These are phyloP conservation scores for Phymanthus crucifer DNA, from an alignment of 92 coral and sea anemone genomes.

Conservation along the genomic window DNA sequence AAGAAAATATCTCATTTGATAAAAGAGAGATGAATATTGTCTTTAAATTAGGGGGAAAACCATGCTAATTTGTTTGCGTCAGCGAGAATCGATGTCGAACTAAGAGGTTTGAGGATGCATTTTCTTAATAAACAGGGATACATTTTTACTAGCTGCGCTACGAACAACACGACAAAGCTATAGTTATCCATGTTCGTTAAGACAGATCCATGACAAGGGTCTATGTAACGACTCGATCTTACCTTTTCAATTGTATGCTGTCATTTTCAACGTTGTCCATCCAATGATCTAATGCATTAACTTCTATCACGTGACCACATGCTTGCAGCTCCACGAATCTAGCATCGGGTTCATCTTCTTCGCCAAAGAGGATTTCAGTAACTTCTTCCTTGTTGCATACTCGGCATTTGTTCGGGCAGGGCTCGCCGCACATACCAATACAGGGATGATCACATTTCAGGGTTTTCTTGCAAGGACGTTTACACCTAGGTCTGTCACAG, in stretches of 20 bases:
- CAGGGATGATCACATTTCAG: constrained; percentile 76
- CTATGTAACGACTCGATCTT: neutral
- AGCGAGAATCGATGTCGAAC: neutral
- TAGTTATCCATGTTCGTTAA: too few relatives aligned
- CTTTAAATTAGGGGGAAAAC: too few relatives aligned
- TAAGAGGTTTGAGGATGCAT: too few relatives aligned
- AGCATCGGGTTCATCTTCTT: constrained; percentile 82
- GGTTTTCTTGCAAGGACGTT: constrained; percentile 50
- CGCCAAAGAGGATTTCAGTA: constrained; percentile 81
- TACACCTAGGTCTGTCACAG: constrained; percentile 80
- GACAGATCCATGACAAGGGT: neutral
- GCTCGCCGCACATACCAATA: constrained; percentile 95
- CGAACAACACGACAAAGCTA: too few relatives aligned
- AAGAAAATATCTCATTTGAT: neutral
- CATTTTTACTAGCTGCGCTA: too few relatives aligned
- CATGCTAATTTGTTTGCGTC: too few relatives aligned
- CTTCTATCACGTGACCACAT: constrained; percentile 90
- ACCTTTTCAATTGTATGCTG: constrained; percentile 65
- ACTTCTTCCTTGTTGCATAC: constrained; percentile 85
- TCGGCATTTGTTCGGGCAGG: constrained; percentile 91
- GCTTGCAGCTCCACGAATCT: constrained; percentile 84
- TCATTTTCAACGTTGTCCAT: constrained; percentile 69
- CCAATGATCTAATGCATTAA: constrained; percentile 68
- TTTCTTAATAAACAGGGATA: too few relatives aligned
- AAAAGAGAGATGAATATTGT: too few relatives aligned